Evolutionary conservation across 2,113 vertebrate species (phyloP), one percentile per base, ranked within the genome.

Genomic region (Pteropus alecto): DNA sequence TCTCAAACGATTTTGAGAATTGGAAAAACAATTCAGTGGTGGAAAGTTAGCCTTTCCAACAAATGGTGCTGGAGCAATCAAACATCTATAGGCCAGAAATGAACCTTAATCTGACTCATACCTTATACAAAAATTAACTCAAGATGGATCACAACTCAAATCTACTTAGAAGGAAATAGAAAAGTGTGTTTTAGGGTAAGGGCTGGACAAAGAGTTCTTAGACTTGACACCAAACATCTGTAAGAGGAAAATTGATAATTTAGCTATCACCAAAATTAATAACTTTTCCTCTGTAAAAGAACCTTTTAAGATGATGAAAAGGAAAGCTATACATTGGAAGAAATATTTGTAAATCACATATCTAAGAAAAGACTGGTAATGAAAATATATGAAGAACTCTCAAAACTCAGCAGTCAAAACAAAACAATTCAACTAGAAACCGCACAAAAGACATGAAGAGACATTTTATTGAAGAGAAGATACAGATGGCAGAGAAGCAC

Each of bases 1-100:
- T 95, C 61, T 82, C 68, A 91, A 43, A 13, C 60, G 56, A 38
- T 73, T 89, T 93, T 79, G 86, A 85, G 73, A 86, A 93, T 18
- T 86, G 12, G 9, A 92, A 92, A 90, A 83, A 71, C 24, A 43
- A 30, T 24, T 61, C 19, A 88, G 1, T 58, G 56, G 63, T 60
- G 74, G 38, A 71, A 74, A 33, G 43, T 73, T 65, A 67, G 14
- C 14, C 28, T 65, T 89, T 92, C 46, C 24, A 33, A 51, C n/a
- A 74, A 35, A 19, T 41, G 30, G 13, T 83, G 13, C n/a, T 48
- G 46, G 51, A 43, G 26, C 33, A 51, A 28, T 60, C 38, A 60
- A 33, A 26, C 13, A 58, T 33, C 30, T 24, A 58, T 26, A 38
- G 38, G 7, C 68, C 56, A 82, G 81, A 74, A 38, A 21, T 15